Evolutionary conservation across 2,797 vertebrate genomes (phyloP), one percentile per base, ranked within the genome.

Genomic region (Scolopax rusticola): DNA sequence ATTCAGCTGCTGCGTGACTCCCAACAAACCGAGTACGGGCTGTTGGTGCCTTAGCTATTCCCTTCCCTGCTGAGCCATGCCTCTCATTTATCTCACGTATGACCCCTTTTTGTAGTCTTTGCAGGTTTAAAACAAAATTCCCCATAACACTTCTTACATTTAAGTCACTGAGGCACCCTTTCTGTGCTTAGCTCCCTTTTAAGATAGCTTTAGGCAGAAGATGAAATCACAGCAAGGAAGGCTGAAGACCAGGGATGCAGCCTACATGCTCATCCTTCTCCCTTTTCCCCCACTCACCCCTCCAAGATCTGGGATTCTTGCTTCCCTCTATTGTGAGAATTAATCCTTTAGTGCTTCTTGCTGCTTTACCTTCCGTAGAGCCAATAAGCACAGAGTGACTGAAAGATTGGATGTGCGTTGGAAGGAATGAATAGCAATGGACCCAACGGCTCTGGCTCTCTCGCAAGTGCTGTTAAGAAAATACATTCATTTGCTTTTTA

Each of bases 301-400:
- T 8, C 12, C 61, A 60, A 27, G 57, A 86, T 71, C 76, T 12
- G 4, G 87, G 63, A 88, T 54, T 95, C 70, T 87, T 87, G 89
- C 89, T 89, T 96, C 68, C 86, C 21, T 3, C 95, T 94, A 65
- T 96, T 96, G 92, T 97, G 71, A 87, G 94, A 73, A 84, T 78
- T 96, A 97, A 97, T 95, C 90, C 92, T 92, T 87, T 28, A 56
- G 88, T 73, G 70, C 64, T 92, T 23, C 91, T 96, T 17, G 5
- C 88, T 81, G 85, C 80, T 89, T 60, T 94, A 80, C 96, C 92
- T 94, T 96, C 80, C 69, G 2, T n/a, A 8, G 14, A 76, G 71
- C 89, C 84, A 93, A 30, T 75, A 80, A 93, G 91, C 77, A 75
- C 43, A 27, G 89, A 76, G 71, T 16, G 48, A 33, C 74, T 82